Base-by-base conservation (phyloP, 53 echinoderm and acorn worm genomes). In the Mesocentrotus franciscanus region DNA sequence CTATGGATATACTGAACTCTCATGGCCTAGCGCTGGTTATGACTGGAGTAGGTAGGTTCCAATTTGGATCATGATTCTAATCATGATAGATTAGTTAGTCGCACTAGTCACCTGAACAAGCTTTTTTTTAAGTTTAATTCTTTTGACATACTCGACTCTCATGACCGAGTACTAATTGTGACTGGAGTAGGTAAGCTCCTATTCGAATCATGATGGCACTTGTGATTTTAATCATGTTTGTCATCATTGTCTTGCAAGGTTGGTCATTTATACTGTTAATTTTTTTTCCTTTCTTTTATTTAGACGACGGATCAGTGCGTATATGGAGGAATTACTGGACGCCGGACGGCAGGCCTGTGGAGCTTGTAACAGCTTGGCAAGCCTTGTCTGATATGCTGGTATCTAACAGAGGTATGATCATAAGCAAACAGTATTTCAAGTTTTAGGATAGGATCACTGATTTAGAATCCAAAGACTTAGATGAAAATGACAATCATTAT, bases 371-470 rank as follows among this genome's bases (percentile, higher is more conserved):
- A 24, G 97, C 98, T 3, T 98, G 98, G 98, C 96, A 97, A 56
- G 98, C 96, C 61, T 95, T 98, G 1, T 96, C 98, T 57, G 98
- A 98, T 27, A 98, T 98, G 98, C 96, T 98, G 27, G 96, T 96
- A 61, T 98, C 98, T 49, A 96, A 96, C 27, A 96, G 97, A 96
- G 98, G 98, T 97, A 81, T 9, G 15, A 13, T 76, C 32, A 76
- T 76, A 76, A 71, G n/a, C 24, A 71, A 32, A 75, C 32, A 33
- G 10, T 27, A 27, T 13, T 30, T 29, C 32, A 29, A 30, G 10
- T 75, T 75, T 12, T 10, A 16, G 12, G 49, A 49, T 49, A 24
- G 24, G 24, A 8, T 68, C 20, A 24, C 24, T 68, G 20, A 68
- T 68, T 68, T 68, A 68, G 5, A 68, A 24, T 68, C 20, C 24